A percentile compares a stretch with the other conserved stretches of the same genome.
Conservation (phyloP, 2,888 invertebrate genomes). For the Drosophila meridionalis region DNA sequence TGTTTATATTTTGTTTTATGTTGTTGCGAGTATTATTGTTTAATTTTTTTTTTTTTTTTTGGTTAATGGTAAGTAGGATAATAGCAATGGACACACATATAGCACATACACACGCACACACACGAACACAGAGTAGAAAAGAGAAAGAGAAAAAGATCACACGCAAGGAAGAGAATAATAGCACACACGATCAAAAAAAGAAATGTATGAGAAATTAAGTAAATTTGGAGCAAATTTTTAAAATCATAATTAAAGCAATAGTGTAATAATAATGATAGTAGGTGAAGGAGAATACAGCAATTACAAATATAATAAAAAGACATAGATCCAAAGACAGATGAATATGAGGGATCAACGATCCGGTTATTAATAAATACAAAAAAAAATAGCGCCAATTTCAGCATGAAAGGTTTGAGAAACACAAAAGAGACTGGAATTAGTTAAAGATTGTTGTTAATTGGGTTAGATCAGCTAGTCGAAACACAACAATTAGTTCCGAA, state of each 20-base stretch:
- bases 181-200: constrained; percentile 24
- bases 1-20: constrained; percentile 57
- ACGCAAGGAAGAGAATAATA: constrained; percentile 42
- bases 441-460: constrained; percentile 35
- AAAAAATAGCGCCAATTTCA: constrained; percentile 57
- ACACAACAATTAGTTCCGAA: constrained; percentile 33
- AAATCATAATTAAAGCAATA: constrained; percentile 25
- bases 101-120: constrained; percentile 73
- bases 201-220: constrained; percentile 44
- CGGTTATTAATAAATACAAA: too few species aligned
- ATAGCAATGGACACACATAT: constrained; percentile 75
- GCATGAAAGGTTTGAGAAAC: constrained; percentile 62
- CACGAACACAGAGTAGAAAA: constrained; percentile 62
- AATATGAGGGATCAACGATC: constrained; percentile 18
- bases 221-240: constrained; percentile 6
- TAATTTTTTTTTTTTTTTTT: constrained; percentile 51
- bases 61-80: constrained; percentile 56
- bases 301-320: not conserved
- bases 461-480: constrained; percentile 7
- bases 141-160: constrained; percentile 64
- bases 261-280: not conserved
- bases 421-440: constrained; percentile 59
- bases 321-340: constrained; percentile 8
- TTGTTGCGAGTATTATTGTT: constrained; percentile 45
- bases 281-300: constrained; percentile 11